Evolutionary conservation across 1,140 invertebrate genomes (phyloP), one percentile per base, ranked within the genome.

Genomic region (Melitaea cinxia): DNA sequence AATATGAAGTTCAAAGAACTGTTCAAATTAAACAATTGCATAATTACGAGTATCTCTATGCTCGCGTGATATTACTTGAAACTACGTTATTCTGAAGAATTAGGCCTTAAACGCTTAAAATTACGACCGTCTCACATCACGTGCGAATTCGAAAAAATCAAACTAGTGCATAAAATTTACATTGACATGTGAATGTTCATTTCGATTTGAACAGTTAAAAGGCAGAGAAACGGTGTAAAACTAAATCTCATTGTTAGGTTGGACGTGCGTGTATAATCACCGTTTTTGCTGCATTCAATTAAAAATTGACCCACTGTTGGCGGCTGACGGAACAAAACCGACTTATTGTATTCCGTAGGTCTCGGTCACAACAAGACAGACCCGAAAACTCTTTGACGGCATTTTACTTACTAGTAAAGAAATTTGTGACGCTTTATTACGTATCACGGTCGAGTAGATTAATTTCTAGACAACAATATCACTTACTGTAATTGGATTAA

Each of bases 261-360:
- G 73, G 66, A 74, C 82, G 83, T 87, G 85, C 85, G 87, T 89
- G 79, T 83, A 88, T 83, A 85, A 84, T 85, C 77, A 75, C 74
- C 77, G 78, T 84, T 87, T 84, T 83, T 82, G 78, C 77, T 56
- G 80, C 73, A 80, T 87, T 88, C 84, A 89, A 87, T 89, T 89
- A 89, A 84, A 85, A 83, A 70, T 73, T 88, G 87, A 88, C 87
- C 87, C 76, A 89, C 80, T 88, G 76, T 55, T 70, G 68, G 37
- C 50, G 70, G 47, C 56, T 73, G 68, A 70, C 70, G 74, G 73
- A 83, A 78, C 75, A 78, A 79, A 84, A 75, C 73, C 63, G 57
- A 30, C 64, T 69, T 65, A 68, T 78, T 78, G 56, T 77, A 26
- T 49, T 62, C 39, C 52, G 67, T 35, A 26, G 58, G 28, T 49